A percentile compares a stretch with the other conserved stretches of the same genome.
phyloP scores from a whole-genome alignment of 2,113 vertebrate species.

The Sphaerodactylus townsendi region DNA sequence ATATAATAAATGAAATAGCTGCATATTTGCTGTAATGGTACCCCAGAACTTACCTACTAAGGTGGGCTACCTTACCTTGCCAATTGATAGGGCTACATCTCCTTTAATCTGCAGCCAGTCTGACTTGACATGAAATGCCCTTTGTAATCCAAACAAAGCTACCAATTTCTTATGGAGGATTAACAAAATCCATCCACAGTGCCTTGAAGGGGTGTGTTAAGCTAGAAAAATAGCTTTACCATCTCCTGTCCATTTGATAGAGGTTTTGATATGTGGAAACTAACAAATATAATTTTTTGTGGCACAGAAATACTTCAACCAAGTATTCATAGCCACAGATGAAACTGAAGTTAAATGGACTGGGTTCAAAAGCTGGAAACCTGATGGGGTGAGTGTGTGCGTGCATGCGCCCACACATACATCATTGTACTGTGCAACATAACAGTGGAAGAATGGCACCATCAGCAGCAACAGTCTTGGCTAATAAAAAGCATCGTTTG shows the following conservation, averaged over 20 bases:
- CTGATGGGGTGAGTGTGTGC: too few relatives aligned
- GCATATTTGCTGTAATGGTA: not conserved
- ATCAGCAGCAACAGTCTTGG: not conserved
- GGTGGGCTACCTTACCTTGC: not conserved
- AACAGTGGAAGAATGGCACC: not conserved
- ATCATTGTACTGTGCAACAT: not conserved
- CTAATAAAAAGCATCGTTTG: not conserved
- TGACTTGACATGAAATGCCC: not conserved
- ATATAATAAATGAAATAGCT: not conserved
- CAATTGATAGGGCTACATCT: not conserved
- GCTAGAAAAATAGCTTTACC: too few relatives aligned
- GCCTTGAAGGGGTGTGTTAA: too few relatives aligned
- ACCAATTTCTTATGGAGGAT: not conserved
- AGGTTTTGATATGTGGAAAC: too few relatives aligned
- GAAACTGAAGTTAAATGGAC: too few relatives aligned
- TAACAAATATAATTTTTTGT: too few relatives aligned
- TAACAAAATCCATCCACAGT: not conserved
- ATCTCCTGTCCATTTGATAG: too few relatives aligned
- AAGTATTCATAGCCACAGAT: too few relatives aligned
- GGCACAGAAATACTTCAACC: too few relatives aligned
- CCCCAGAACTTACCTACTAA: not conserved
- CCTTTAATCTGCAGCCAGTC: not conserved
- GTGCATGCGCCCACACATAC: too few relatives aligned
- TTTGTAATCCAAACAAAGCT: not conserved
- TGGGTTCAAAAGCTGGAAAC: too few relatives aligned